A percentile compares a stretch with the other conserved stretches of the same genome.
phyloP scores from a whole-genome alignment of 1,140 invertebrate species.

The Copidosoma floridanum region DNA sequence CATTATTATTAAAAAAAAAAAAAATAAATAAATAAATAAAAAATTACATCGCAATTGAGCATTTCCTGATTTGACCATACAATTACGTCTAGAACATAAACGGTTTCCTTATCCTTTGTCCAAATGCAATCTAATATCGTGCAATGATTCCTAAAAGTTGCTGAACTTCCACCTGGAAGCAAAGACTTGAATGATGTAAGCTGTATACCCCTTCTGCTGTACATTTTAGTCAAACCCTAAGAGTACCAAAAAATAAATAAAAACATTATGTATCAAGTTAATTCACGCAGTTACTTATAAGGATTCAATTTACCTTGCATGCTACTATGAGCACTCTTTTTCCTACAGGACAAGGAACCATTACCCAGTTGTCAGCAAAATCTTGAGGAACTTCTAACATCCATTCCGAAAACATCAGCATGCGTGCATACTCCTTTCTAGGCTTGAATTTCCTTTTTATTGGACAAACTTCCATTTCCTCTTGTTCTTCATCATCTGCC shows the following conservation, averaged over 20 bases:
- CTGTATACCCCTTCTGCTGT: slow-evolving; percentile 66
- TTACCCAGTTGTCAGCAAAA: slow-evolving; percentile 75
- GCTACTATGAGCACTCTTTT: slow-evolving; percentile 76
- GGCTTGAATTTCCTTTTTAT: slow-evolving; percentile 19
- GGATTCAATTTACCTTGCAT: slow-evolving; percentile 54
- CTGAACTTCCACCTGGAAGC: slow-evolving; percentile 73
- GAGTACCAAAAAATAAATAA: slow-evolving; percentile 34
- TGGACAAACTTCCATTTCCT: slow-evolving; percentile 42
- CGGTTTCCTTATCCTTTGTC: slow-evolving; percentile 61
- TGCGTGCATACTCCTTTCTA: slow-evolving; percentile 41
- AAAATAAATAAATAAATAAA: slow-evolving; percentile 12
- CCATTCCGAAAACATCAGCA: slow-evolving; percentile 88
- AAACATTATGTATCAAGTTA: background rate
- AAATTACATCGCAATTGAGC: slow-evolving; percentile 74
- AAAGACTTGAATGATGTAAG: slow-evolving; percentile 62
- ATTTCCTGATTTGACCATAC: slow-evolving; percentile 77
- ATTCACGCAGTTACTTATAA: too few species aligned
- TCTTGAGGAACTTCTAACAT: slow-evolving; percentile 80
- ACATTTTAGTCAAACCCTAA: slow-evolving; percentile 72
- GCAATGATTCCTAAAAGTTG: slow-evolving; percentile 44
- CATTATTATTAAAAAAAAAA: too few species aligned
- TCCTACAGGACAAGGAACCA: slow-evolving; percentile 81
- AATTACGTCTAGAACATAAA: slow-evolving; percentile 80
- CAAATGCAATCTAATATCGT: slow-evolving; percentile 83
- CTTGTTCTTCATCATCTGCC: slow-evolving; percentile 38